These are phyloP conservation scores for Eupristina koningsbergeri DNA, from an alignment of 1,140 invertebrate species.

Conservation along the genomic window DNA sequence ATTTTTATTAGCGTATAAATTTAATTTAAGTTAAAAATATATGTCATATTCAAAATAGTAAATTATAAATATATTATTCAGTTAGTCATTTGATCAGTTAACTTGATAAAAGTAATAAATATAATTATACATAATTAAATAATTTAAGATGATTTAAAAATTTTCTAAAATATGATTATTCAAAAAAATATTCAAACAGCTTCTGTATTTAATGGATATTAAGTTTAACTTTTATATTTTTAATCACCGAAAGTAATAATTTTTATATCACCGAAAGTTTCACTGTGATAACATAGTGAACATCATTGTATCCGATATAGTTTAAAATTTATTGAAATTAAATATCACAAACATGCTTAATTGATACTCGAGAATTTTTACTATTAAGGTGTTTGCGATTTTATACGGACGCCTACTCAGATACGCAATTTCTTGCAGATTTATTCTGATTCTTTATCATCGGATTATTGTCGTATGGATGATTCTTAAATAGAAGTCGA, in stretches of 20 bases:
- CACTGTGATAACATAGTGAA: neutral
- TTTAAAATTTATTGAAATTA: conserved; percentile 4
- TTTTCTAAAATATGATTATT: neutral
- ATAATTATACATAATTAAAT: no score
- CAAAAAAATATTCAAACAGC: neutral
- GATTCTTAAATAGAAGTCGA: conserved; percentile 24
- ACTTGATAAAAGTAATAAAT: no score
- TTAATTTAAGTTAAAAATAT: no score
- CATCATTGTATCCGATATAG: neutral
- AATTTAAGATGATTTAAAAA: no score
- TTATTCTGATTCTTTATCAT: conserved; percentile 1
- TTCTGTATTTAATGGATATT: no score
- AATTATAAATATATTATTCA: no score
- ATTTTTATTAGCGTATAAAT: no score
- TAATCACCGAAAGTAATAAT: neutral
- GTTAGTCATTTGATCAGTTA: no score
- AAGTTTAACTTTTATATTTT: conserved; percentile 5
- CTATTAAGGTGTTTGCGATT: neutral
- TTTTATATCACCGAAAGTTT: conserved; percentile 7
- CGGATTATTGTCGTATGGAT: neutral
- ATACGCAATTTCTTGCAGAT: conserved; percentile 40
- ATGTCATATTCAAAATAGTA: no score
- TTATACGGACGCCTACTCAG: conserved; percentile 34
- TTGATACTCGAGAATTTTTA: neutral
- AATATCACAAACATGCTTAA: neutral